A percentile compares a stretch with the other conserved stretches of the same genome.
phyloP scores from a whole-genome alignment of 2,113 vertebrate species.

The Trichechus manatus region DNA sequence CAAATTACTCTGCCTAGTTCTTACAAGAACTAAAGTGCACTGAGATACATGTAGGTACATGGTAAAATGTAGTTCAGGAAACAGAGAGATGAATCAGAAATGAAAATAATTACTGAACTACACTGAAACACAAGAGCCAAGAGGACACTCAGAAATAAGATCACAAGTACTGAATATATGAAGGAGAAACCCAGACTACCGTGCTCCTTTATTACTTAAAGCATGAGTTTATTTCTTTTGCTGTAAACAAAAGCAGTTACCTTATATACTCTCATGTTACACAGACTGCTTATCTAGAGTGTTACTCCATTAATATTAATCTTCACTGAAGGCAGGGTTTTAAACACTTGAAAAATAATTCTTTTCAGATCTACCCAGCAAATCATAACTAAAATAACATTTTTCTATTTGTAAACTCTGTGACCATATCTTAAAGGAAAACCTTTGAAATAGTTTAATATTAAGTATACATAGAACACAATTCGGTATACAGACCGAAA shows the following conservation, averaged over 20 bases:
- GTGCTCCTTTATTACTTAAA: constrained; percentile 17
- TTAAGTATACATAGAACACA: background rate
- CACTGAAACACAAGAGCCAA: background rate
- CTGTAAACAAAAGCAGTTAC: background rate
- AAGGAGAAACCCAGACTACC: background rate
- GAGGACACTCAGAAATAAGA: background rate
- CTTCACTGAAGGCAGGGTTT: constrained; percentile 1
- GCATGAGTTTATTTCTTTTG: background rate
- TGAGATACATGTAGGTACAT: background rate
- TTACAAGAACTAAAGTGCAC: background rate
- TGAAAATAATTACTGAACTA: constrained; percentile 1
- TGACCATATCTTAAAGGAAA: constrained; percentile 6
- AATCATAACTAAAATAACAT: background rate
- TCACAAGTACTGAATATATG: background rate
- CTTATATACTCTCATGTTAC: background rate
- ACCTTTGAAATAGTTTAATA: constrained; percentile 38
- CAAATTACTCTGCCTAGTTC: background rate
- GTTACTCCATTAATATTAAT: background rate
- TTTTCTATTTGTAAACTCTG: constrained; percentile 11
- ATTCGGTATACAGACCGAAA: constrained; percentile 17
- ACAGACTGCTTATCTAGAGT: background rate
- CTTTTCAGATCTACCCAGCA: background rate
- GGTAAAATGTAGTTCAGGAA: constrained; percentile 31
- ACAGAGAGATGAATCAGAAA: background rate
- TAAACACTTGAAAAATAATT: background rate